phyloP scores from a whole-genome alignment of 2,113 vertebrate species.

The Sakesphorus luctuosus region DNA sequence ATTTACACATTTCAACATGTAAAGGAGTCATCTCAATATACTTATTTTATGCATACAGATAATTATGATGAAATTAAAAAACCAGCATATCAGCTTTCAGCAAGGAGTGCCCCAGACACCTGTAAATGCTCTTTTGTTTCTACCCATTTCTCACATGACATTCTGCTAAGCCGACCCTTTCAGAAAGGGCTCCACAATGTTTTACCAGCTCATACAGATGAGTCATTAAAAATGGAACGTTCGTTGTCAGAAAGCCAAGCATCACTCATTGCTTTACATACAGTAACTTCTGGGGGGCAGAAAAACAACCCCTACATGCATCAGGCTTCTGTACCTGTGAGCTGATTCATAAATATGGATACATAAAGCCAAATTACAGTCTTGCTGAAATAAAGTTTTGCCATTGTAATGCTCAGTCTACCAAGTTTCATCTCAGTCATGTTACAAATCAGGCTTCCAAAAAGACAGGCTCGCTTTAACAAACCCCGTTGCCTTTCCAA shows the following conservation, averaged over 20 bases:
- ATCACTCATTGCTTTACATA: background rate
- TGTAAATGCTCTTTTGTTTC: background rate
- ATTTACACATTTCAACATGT: background rate
- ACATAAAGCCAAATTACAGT: background rate
- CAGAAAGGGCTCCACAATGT: background rate
- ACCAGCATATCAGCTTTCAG: background rate
- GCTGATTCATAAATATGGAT: background rate
- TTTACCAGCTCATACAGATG: slow-evolving; percentile 12
- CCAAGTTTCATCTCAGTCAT: background rate
- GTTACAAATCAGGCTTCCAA: background rate
- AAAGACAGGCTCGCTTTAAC: background rate
- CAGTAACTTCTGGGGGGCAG: background rate
- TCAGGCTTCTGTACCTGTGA: background rate
- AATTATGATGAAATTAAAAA: background rate
- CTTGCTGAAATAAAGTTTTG: background rate
- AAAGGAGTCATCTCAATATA: background rate
- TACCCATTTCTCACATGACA: background rate
- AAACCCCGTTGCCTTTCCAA: background rate
- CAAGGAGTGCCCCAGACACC: background rate
- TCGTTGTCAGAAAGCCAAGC: slow-evolving; percentile 1
- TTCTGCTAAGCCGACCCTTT: background rate
- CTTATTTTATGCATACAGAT: background rate
- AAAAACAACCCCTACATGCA: background rate
- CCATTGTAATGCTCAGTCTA: background rate
- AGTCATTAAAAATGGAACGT: slow-evolving; percentile 2